phyloP scores from a whole-genome alignment of 2,797 vertebrate genomes.

The Tapera naevia region DNA sequence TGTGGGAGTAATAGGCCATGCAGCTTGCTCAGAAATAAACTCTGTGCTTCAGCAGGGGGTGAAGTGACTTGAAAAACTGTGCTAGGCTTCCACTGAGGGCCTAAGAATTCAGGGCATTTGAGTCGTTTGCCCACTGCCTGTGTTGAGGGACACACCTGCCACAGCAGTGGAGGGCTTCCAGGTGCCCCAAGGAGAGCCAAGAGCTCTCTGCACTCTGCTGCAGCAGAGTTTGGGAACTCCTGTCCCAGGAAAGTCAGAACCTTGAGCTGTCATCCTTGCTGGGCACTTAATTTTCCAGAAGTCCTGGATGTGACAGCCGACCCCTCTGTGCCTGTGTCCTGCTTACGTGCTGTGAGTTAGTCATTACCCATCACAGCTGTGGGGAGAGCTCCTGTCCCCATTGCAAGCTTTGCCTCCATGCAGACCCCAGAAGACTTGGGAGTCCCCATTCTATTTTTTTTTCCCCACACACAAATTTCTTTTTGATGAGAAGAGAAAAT shows the following conservation, averaged over 20 bases:
- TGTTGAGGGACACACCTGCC: background rate
- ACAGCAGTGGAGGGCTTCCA: background rate
- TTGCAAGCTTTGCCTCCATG: background rate
- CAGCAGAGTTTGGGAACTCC: background rate
- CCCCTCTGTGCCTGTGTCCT: background rate
- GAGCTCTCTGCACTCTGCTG: background rate
- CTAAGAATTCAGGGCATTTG: background rate
- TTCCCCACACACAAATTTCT: fast-evolving
- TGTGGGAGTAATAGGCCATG: background rate
- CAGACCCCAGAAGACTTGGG: background rate
- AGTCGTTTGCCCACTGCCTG: background rate
- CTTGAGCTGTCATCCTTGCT: background rate
- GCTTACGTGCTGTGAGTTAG: background rate
- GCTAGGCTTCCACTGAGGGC: background rate
- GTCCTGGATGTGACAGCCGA: fast-evolving
- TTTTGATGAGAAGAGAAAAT: background rate
- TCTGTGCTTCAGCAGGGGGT: background rate
- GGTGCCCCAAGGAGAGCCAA: background rate
- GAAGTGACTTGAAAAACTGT: background rate
- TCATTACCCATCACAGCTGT: background rate
- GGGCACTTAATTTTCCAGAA: background rate
- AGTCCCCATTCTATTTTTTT: background rate
- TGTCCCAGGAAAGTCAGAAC: background rate
- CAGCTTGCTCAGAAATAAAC: background rate
- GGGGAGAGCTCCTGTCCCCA: background rate